Percentiles rank a stretch among this genome's conserved stretches.
phyloP scores from a whole-genome alignment of 1,140 invertebrate genomes.

The Magallana angulata region DNA sequence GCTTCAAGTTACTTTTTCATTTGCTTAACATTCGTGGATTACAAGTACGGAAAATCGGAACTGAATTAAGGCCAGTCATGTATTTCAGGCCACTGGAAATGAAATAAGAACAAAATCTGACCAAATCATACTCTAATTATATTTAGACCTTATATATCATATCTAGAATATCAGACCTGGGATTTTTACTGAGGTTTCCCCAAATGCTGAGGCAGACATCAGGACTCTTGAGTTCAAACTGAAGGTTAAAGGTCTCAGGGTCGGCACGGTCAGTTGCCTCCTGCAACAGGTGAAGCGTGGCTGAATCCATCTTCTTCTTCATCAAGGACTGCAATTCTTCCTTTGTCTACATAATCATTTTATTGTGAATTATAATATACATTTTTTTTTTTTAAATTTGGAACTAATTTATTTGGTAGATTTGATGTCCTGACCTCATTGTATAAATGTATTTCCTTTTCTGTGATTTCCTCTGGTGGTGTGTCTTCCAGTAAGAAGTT shows the following conservation, averaged over 20 bases:
- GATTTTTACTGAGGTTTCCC: conserved; percentile 76
- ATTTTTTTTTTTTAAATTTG: background rate
- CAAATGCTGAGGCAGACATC: conserved; percentile 77
- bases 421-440: conserved; percentile 48
- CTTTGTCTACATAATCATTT: conserved; percentile 68
- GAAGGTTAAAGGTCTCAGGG: conserved; percentile 77
- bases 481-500: conserved; percentile 72
- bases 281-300: conserved; percentile 72
- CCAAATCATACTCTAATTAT: no score
- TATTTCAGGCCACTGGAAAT: no score
- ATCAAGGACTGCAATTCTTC: conserved; percentile 74
- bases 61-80: no score
- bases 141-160: background rate
- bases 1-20: no score
- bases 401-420: background rate
- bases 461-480: conserved; percentile 65
- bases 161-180: conserved; percentile 36
- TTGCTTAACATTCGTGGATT: no score
- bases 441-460: conserved; percentile 60
- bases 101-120: no score
- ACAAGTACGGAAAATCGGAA: no score
- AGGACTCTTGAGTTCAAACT: conserved; percentile 68
- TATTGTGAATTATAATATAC: no score
- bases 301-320: conserved; percentile 73
- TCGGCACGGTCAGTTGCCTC: conserved; percentile 73